A percentile compares a stretch with the other conserved stretches of the same genome.
These are phyloP conservation scores for Lota lota DNA, from an alignment of 2,113 vertebrate genomes.

Conservation along the genomic window DNA sequence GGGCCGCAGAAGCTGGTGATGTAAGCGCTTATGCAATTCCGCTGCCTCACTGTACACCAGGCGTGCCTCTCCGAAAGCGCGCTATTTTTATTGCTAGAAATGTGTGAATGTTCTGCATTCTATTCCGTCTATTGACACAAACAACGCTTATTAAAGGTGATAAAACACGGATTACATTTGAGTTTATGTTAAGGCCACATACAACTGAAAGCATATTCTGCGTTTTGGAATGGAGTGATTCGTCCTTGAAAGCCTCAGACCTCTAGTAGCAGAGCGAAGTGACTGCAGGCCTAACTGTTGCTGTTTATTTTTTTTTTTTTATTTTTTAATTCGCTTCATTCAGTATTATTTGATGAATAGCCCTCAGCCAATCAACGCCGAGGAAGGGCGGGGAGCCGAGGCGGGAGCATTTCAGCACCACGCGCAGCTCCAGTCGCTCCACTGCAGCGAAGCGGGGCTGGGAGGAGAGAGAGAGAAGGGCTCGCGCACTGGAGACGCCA, in stretches of 20 bases:
- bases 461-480: background rate
- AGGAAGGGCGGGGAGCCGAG: conserved; percentile 24
- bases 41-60: conserved; percentile 20
- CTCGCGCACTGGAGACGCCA: conserved; percentile 3
- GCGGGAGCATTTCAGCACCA: conserved; percentile 62
- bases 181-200: no score
- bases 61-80: no score
- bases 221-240: no score
- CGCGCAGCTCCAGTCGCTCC: conserved; percentile 65
- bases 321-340: conserved; percentile 16
- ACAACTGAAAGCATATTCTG: no score
- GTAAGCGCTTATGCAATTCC: conserved; percentile 68
- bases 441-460: conserved; percentile 47
- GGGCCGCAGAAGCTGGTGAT: conserved; percentile 50
- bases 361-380: conserved; percentile 49
- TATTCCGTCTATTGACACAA: no score
- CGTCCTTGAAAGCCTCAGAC: no score
- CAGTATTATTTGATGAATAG: conserved; percentile 32
- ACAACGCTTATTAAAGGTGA: no score
- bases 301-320: background rate
- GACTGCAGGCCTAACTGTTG: background rate
- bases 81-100: no score
- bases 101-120: no score
- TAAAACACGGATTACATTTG: no score
- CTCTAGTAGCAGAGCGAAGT: no score